These are phyloP conservation scores for Jacana jacana DNA, from an alignment of 2,113 vertebrate genomes.

Conservation along the genomic window DNA sequence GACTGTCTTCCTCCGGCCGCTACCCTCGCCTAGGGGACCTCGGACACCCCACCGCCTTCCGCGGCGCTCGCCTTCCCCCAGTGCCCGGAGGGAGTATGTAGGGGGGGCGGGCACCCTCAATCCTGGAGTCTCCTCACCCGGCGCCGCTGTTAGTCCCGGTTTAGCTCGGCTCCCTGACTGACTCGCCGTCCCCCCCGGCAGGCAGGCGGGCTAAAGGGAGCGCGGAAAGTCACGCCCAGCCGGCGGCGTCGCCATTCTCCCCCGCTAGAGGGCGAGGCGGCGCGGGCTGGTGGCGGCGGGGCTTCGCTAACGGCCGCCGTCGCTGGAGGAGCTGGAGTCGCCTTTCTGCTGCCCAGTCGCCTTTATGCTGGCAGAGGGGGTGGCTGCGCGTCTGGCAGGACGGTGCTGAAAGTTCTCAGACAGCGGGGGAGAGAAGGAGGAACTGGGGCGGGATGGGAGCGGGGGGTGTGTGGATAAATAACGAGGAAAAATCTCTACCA, in stretches of 20 bases:
- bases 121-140: neutral
- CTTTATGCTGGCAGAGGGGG: neutral
- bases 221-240: conserved; percentile 72
- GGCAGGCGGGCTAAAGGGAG: conserved; percentile 62
- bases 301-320: neutral
- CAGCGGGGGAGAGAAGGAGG: neutral
- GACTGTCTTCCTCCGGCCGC: neutral
- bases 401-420: neutral
- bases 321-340: neutral
- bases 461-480: neutral
- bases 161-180: conserved; percentile 54
- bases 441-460: neutral
- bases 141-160: neutral
- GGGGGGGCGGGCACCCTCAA: neutral
- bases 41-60: neutral
- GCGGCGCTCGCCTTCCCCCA: neutral
- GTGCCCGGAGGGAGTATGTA: neutral
- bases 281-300: neutral
- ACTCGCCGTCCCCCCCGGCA: conserved; percentile 71
- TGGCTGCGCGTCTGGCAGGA: neutral
- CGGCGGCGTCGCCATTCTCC: conserved; percentile 27
- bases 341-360: too few species aligned
- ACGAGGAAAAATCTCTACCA: neutral
- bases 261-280: conserved; percentile 75
- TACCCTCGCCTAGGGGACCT: neutral